Evolutionary conservation across 2,797 vertebrate genomes (phyloP).

Genomic region (Holocentrus rufus): DNA sequence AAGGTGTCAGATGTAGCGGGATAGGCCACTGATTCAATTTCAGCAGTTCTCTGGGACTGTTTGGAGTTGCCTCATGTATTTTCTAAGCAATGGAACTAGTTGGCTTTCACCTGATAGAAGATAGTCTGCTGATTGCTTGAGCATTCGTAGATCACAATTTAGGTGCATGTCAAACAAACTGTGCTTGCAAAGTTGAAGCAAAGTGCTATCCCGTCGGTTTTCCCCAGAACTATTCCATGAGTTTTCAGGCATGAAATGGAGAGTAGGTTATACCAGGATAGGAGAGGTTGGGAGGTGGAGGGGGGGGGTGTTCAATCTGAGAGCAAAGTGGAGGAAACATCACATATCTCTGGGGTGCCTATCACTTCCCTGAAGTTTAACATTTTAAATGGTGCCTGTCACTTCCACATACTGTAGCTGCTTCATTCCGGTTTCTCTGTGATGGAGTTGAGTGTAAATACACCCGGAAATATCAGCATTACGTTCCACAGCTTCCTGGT

Average conservation of each 20-base stretch:
- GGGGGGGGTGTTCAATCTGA: slow-evolving; percentile 23
- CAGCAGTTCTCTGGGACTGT: too few species aligned
- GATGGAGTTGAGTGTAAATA: slow-evolving; percentile 1
- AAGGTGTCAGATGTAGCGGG: too few species aligned
- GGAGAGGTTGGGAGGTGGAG: too few species aligned
- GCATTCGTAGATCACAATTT: slow-evolving; percentile 48
- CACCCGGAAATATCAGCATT: not conserved
- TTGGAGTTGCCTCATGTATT: slow-evolving; percentile 47
- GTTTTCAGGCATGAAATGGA: slow-evolving; percentile 43
- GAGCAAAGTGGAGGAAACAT: slow-evolving; percentile 36
- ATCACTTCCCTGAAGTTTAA: slow-evolving; percentile 39
- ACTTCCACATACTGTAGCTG: slow-evolving; percentile 1
- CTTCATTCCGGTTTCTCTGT: not conserved
- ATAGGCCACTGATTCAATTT: too few species aligned
- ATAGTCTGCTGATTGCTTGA: slow-evolving; percentile 53
- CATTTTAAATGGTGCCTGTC: slow-evolving; percentile 5
- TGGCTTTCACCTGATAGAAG: slow-evolving; percentile 35
- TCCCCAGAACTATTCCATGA: slow-evolving; percentile 35
- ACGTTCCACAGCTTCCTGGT: slow-evolving; percentile 10
- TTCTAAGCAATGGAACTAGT: slow-evolving; percentile 47
- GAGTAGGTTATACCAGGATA: slow-evolving; percentile 15
- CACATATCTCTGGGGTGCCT: slow-evolving; percentile 32
- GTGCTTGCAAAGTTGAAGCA: slow-evolving; percentile 13
- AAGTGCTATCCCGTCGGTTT: slow-evolving; percentile 35
- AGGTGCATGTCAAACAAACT: slow-evolving; percentile 48